phyloP scores from a whole-genome alignment of 2,888 invertebrate species.

The Labia minor region DNA sequence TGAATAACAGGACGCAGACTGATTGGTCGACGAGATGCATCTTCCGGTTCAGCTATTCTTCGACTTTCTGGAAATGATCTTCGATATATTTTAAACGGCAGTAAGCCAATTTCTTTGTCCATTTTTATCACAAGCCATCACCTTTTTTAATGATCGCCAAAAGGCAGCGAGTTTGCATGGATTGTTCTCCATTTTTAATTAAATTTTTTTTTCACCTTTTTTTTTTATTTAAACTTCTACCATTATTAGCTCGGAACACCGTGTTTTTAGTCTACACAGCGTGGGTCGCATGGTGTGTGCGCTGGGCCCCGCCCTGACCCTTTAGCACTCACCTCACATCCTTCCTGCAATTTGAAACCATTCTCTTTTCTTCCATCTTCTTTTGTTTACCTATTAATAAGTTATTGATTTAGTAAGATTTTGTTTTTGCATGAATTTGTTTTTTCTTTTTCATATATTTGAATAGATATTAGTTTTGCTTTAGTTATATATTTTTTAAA shows the following conservation, averaged over 20 bases:
- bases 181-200: neutral
- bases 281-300: slow-evolving; percentile 6
- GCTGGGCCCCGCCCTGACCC: neutral
- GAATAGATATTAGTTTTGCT: slow-evolving; percentile 15
- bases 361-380: neutral
- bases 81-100: slow-evolving; percentile 1
- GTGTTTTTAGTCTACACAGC: neutral
- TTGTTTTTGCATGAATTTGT: slow-evolving; percentile 9
- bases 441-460: neutral
- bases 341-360: neutral
- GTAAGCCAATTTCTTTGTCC: neutral
- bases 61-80: neutral
- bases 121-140: neutral
- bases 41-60: neutral
- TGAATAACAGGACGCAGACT: neutral
- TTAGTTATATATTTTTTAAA: neutral
- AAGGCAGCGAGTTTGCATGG: neutral
- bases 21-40: neutral
- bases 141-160: too few relatives aligned
- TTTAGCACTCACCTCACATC: neutral
- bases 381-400: neutral
- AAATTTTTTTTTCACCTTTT: neutral
- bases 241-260: too few relatives aligned
- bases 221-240: too few relatives aligned
- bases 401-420: neutral